Evolutionary conservation across 2,888 invertebrate species (phyloP).

Genomic region (Zygothrica quintamaculata): DNA sequence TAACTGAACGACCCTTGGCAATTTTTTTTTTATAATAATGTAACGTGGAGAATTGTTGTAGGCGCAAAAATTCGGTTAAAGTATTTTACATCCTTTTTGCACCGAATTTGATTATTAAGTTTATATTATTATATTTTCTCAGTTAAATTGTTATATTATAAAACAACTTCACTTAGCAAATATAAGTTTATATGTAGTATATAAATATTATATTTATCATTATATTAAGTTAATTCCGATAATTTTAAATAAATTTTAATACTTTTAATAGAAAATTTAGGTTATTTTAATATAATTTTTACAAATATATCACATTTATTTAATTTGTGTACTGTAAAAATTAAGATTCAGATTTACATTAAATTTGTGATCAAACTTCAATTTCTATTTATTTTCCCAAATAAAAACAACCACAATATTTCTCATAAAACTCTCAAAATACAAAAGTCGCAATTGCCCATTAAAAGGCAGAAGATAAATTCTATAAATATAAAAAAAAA

Average conservation of each 20-base stretch:
- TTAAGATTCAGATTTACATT: constrained; percentile 12
- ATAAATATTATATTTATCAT: too few species aligned
- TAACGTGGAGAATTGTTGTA: background rate
- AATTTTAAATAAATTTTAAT: too few species aligned
- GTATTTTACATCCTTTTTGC: background rate
- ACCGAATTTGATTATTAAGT: constrained; percentile 16
- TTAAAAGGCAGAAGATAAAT: constrained; percentile 61
- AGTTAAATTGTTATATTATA: too few species aligned
- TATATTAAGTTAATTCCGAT: too few species aligned
- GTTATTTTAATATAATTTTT: too few species aligned
- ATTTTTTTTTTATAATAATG: constrained; percentile 2
- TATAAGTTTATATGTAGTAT: too few species aligned
- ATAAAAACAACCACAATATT: constrained; percentile 28
- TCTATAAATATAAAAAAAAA: constrained; percentile 31
- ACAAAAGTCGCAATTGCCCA: constrained; percentile 36
- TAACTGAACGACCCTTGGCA: constrained; percentile 26
- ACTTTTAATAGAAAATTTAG: too few species aligned
- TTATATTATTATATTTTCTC: too few species aligned
- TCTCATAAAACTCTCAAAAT: constrained; percentile 36
- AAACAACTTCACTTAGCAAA: too few species aligned
- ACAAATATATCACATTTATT: too few species aligned
- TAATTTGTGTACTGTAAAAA: too few species aligned
- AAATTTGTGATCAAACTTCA: constrained; percentile 23
- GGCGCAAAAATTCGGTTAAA: background rate
- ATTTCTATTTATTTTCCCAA: constrained; percentile 38